These are phyloP conservation scores for Latrodectus hesperus DNA, from an alignment of 2,888 invertebrate genomes.

Conservation along the genomic window DNA sequence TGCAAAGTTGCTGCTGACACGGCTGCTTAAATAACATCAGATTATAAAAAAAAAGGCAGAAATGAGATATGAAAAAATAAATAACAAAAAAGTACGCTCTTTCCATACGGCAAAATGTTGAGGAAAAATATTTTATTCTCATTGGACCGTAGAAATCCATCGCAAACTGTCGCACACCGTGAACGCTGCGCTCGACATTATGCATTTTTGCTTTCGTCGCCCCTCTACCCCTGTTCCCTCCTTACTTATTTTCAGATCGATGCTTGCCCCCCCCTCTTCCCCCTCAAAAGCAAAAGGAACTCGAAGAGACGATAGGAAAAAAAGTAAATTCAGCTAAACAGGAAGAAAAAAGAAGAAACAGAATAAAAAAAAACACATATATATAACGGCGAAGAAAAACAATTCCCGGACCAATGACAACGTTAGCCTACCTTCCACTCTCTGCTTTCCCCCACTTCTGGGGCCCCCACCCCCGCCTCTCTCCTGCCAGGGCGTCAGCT, in stretches of 20 bases:
- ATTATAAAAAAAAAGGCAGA: neutral
- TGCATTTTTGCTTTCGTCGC: constrained; percentile 54
- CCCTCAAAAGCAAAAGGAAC: constrained; percentile 7
- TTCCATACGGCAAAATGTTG: constrained; percentile 22
- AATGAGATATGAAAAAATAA: constrained; percentile 5
- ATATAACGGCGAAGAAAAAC: constrained; percentile 44
- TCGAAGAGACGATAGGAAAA: constrained; percentile 12
- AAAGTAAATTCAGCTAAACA: constrained; percentile 58
- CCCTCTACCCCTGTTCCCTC: constrained; percentile 9
- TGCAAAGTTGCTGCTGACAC: constrained; percentile 23
- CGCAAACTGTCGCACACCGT: constrained; percentile 50
- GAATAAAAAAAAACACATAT: neutral
- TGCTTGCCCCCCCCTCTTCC: constrained; percentile 19
- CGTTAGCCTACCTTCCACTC: constrained; percentile 47
- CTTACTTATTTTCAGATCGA: constrained; percentile 59
- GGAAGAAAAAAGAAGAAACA: constrained; percentile 28
- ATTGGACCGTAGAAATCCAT: constrained; percentile 31
- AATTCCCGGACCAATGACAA: constrained; percentile 67
- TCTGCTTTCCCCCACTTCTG: constrained; percentile 14
- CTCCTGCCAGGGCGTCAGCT: constrained; percentile 60
- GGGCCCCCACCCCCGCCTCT: neutral
- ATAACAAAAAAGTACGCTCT: neutral
- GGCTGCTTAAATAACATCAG: constrained; percentile 24
- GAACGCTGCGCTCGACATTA: constrained; percentile 57
- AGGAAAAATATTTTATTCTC: constrained; percentile 48